Conservation (phyloP, 2,888 invertebrate genomes). For the Eucriotettix oculatus region DNA sequence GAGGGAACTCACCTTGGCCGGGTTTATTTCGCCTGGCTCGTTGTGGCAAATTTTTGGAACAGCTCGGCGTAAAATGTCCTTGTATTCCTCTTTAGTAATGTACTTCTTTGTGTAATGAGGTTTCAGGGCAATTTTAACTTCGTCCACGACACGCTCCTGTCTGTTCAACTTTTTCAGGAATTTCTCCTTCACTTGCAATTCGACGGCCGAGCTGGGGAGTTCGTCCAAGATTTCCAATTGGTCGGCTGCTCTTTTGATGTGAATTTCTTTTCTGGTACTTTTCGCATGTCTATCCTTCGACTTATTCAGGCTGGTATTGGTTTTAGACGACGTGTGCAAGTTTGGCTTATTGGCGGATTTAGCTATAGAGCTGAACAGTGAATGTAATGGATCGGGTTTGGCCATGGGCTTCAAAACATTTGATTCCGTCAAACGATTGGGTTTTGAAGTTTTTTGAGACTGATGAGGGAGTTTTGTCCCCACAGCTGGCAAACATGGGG, state of each 20-base stretch:
- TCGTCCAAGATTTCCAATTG: conserved; percentile 73
- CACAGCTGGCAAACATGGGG: conserved; percentile 4
- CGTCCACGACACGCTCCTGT: conserved; percentile 93
- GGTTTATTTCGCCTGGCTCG: conserved; percentile 90
- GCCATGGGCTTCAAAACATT: conserved; percentile 4
- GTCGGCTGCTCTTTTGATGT: conserved; percentile 61
- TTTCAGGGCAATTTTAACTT: conserved; percentile 88
- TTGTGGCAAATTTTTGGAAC: conserved; percentile 99
- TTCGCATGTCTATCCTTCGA: conserved; percentile 16
- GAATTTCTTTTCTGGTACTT: conserved; percentile 40
- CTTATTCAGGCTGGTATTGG: conserved; percentile 16
- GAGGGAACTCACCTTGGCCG: conserved; percentile 79
- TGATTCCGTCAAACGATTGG: conserved; percentile 1
- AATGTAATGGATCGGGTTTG: conserved; percentile 7
- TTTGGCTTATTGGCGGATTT: not conserved
- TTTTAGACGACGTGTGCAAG: conserved; percentile 14
- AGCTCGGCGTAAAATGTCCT: conserved; percentile 86
- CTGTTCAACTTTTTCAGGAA: conserved; percentile 32
- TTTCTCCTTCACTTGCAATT: conserved; percentile 88
- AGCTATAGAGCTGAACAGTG: conserved; percentile 8
- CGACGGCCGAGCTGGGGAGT: conserved; percentile 80
- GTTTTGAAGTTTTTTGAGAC: not conserved
- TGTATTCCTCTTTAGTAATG: conserved; percentile 90
- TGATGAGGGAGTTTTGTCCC: conserved; percentile 4
- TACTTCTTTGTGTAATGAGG: conserved; percentile 90